Percentiles rank a stretch among this genome's conserved stretches.
phyloP scores from a whole-genome alignment of 2,888 invertebrate species.

The Mellilla xanthometata region DNA sequence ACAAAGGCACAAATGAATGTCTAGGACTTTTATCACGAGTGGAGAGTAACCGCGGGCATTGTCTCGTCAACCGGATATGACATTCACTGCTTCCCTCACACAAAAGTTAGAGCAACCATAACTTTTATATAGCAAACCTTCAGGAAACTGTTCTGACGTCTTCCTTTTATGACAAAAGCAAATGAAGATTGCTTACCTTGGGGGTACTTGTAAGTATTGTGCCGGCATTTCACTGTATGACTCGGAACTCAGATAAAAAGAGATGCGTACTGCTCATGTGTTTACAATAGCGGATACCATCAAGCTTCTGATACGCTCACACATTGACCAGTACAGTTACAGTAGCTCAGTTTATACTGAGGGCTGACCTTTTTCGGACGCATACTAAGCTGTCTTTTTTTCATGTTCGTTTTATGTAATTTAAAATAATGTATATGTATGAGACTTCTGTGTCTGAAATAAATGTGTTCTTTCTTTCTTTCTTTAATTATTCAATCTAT shows the following conservation, averaged over 20 bases:
- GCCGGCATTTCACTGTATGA: conserved; percentile 10
- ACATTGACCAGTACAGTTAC: too few species aligned
- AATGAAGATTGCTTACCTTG: conserved; percentile 26
- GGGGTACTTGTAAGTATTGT: conserved; percentile 19
- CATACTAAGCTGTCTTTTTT: too few species aligned
- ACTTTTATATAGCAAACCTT: conserved; percentile 26
- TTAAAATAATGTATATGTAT: too few species aligned
- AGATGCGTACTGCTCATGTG: conserved; percentile 10
- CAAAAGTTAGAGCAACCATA: conserved; percentile 31
- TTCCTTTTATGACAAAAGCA: conserved; percentile 25
- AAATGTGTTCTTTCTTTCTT: too few species aligned
- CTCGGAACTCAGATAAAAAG: conserved; percentile 14
- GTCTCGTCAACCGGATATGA: conserved; percentile 36
- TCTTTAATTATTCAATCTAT: too few species aligned
- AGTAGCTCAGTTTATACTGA: too few species aligned
- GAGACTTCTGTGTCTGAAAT: too few species aligned
- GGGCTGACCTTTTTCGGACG: too few species aligned
- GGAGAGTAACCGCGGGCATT: conserved; percentile 33
- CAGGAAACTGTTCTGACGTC: conserved; percentile 26
- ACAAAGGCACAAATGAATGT: conserved; percentile 35
- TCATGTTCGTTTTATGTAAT: too few species aligned
- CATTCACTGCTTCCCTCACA: conserved; percentile 31
- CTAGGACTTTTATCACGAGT: conserved; percentile 33
- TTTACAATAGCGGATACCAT: too few species aligned
- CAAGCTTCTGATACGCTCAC: too few species aligned